A percentile compares a stretch with the other conserved stretches of the same genome.
phyloP scores from a whole-genome alignment of 37 sponge, comb jelly and placozoan genomes.

The Tethya wilhelma region DNA sequence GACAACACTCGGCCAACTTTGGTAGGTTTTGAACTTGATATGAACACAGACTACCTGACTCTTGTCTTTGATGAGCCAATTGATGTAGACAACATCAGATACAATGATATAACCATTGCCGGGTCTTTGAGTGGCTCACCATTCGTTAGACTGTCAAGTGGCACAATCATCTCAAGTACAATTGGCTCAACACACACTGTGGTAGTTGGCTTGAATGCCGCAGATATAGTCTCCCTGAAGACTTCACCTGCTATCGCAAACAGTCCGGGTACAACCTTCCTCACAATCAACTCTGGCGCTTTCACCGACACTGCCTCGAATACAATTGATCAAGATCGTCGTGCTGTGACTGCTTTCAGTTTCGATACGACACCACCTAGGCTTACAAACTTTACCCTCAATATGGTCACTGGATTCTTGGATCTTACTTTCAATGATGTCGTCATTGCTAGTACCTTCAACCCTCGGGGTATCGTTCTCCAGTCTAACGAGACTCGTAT shows the following conservation, averaged over 20 bases:
- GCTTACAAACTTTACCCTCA: constrained; percentile 58
- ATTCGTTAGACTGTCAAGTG: constrained; percentile 21
- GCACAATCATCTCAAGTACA: constrained; percentile 24
- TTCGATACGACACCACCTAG: constrained; percentile 43
- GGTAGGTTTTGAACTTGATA: constrained; percentile 56
- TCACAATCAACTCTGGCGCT: constrained; percentile 34
- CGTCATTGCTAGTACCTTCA: constrained; percentile 67
- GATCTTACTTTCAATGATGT: constrained; percentile 82
- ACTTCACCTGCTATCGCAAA: constrained; percentile 30
- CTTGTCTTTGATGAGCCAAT: constrained; percentile 81
- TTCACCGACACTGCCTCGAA: constrained; percentile 59
- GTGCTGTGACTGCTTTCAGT: not conserved
- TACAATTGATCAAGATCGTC: not conserved
- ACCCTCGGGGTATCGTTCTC: constrained; percentile 65
- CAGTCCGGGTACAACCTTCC: constrained; percentile 26
- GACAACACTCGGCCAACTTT: constrained; percentile 68
- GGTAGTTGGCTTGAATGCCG: constrained; percentile 43
- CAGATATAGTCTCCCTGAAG: constrained; percentile 71
- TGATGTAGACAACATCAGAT: constrained; percentile 23
- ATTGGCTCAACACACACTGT: constrained; percentile 44
- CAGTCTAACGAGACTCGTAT: constrained; percentile 58
- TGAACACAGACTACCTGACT: constrained; percentile 59
- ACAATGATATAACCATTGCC: constrained; percentile 43
- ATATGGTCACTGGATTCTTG: constrained; percentile 71
- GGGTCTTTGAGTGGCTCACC: not conserved